Evolutionary conservation across 1,140 invertebrate genomes (phyloP).

Genomic region (Pogonus chalceus): DNA sequence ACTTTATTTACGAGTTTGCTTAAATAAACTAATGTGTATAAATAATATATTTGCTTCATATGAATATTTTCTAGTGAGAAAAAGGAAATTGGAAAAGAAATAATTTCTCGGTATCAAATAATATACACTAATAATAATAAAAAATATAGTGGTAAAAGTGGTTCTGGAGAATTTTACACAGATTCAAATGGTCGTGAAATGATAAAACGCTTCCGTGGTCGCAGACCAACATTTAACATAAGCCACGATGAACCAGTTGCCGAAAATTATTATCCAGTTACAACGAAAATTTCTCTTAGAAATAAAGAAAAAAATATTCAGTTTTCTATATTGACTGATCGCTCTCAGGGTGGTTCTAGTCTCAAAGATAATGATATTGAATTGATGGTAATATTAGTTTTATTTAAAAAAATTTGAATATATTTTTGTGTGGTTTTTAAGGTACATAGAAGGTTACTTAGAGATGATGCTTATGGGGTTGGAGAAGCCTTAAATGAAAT

Average conservation of each 20-base stretch:
- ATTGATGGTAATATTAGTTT: slow-evolving; percentile 68
- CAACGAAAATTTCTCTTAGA: slow-evolving; percentile 53
- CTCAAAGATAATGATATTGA: slow-evolving; percentile 64
- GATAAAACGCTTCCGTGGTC: slow-evolving; percentile 51
- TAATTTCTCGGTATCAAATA: slow-evolving; percentile 41
- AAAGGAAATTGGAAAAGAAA: slow-evolving; percentile 47
- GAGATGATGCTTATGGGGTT: slow-evolving; percentile 89
- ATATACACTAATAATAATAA: too few relatives aligned
- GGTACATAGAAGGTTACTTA: slow-evolving; percentile 74
- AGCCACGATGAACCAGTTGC: slow-evolving; percentile 55
- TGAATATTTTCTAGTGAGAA: too few relatives aligned
- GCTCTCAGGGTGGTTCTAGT: slow-evolving; percentile 78
- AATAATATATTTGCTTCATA: slow-evolving; percentile 25
- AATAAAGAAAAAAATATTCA: slow-evolving; percentile 33
- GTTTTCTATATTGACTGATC: slow-evolving; percentile 68
- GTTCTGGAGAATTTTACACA: slow-evolving; percentile 49
- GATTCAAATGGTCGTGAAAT: slow-evolving; percentile 62
- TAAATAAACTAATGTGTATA: slow-evolving; percentile 5
- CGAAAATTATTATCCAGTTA: slow-evolving; percentile 90
- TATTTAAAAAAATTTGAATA: too few relatives aligned
- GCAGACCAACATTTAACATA: slow-evolving; percentile 57
- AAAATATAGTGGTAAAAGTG: too few relatives aligned
- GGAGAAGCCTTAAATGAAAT: slow-evolving; percentile 75
- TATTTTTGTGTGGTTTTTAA: too few relatives aligned
- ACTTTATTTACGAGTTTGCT: neutral